Evolutionary conservation across 2,888 invertebrate species (phyloP).

Genomic region (Cactoblastis cactorum): DNA sequence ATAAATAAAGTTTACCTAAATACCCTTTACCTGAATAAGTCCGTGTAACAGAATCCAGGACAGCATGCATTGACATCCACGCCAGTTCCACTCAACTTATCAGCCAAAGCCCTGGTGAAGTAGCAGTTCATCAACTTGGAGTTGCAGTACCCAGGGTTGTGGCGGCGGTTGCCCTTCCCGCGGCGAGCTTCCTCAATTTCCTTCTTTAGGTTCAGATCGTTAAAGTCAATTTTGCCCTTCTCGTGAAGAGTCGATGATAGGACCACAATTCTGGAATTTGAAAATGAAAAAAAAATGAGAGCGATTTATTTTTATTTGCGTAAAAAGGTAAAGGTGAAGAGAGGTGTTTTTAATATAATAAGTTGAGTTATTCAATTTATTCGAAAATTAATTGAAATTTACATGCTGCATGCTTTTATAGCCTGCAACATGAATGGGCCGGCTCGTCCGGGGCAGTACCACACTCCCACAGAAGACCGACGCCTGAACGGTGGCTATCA

Average conservation of each 20-base stretch:
- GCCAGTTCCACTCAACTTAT: slow-evolving; percentile 71
- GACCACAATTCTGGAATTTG: slow-evolving; percentile 83
- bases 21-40: slow-evolving; percentile 82
- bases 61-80: slow-evolving; percentile 84
- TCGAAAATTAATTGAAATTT: too few species aligned
- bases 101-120: slow-evolving; percentile 83
- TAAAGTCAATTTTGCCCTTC: slow-evolving; percentile 82
- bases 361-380: too few species aligned
- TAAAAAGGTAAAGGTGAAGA: too few species aligned
- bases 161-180: slow-evolving; percentile 46
- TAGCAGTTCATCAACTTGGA: slow-evolving; percentile 89
- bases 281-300: too few species aligned
- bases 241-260: slow-evolving; percentile 86
- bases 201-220: slow-evolving; percentile 81
- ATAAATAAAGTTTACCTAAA: background rate
- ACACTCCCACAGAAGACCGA: too few species aligned
- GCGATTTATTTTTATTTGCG: too few species aligned
- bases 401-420: too few species aligned
- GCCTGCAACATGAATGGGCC: too few species aligned
- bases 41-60: slow-evolving; percentile 90
- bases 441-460: too few species aligned
- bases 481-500: too few species aligned
- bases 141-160: slow-evolving; percentile 84
- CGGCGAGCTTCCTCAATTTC: slow-evolving; percentile 59
- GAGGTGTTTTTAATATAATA: too few species aligned